Evolutionary conservation across 1,140 invertebrate genomes (phyloP), one percentile per base, ranked within the genome.

Genomic region (Protaetia brevitarsis): DNA sequence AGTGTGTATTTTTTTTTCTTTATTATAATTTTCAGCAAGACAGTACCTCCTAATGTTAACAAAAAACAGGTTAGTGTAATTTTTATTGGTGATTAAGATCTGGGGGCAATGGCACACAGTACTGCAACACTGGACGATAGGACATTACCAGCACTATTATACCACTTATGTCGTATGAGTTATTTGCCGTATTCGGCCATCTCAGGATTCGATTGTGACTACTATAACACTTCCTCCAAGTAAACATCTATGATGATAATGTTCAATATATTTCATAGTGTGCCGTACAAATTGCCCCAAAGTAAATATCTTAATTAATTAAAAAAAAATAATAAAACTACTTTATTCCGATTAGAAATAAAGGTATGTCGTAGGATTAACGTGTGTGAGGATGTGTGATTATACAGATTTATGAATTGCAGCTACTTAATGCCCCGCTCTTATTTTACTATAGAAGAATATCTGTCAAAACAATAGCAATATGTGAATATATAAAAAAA

Each of bases 341-440:
- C 1, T 51, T 51, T 51, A 21, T 51, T 23, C 64, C n/a, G n/a
- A 41, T 21, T 26, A 36, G 13, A 27, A 59, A 11, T 16, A 6
- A 51, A 65, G 64, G 64, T 65, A 65, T 41, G 51, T 51, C 41
- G 21, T 51, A 51, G 30, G 56, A 65, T 51, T 59, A 59, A 65
- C 19, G 64, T 51, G 34, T 65, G 64, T 58, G 51, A 58, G 64
- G 56, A 27, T 28, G 64, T 65, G 31, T 65, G 64, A 59, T 29
- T 59, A 59, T 59, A 59, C 57, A 59, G 57, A 59, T 59, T 59
- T 59, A 59, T 59, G 29, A 59, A 31, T 59, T 59, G 57, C 57
- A 59, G 57, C 57, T 59, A 59, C 59, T 16, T 65, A 65, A 65
- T 65, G 64, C 64, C 64, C 45, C 64, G 64, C 64, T 65, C 64